Evolutionary conservation across 2,113 vertebrate species (phyloP), one percentile per base, ranked within the genome.

Genomic region (Dermatemys mawii): DNA sequence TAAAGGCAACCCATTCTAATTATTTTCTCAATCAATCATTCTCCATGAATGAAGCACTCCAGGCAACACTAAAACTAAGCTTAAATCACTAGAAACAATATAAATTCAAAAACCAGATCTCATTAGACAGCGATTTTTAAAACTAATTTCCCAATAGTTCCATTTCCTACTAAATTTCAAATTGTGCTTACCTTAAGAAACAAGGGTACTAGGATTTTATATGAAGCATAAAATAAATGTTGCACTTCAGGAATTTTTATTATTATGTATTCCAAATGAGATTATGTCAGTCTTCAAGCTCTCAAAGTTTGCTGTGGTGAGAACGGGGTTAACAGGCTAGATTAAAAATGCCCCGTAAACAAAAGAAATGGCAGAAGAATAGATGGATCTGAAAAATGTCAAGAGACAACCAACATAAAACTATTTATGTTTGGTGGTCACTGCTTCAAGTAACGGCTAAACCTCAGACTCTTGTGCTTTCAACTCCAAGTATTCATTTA

Each of bases 71-170:
- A 96, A 97, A 98, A 96, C 75, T 96, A 95, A 12, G 14, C 95
- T 97, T 98, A 97, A 70, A 98, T 98, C 97, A 97, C 91, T 93
- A 89, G 96, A 97, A 98, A 98, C 89, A 97, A 83, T 81, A 97
- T 93, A 95, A 94, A 90, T 95, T 97, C 97, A 96, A 97, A 96
- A 96, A 29, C 70, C 91, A 86, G 81, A 96, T 94, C 95, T 63
- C 96, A 96, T 97, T 97, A 97, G 94, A 91, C 86, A 87, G 44
- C 63, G 95, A 95, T 96, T 95, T 97, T 91, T 87, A 92, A 87
- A 95, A 86, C 93, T 97, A 85, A 95, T 97, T 97, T 98, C 49
- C 91, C 91, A 95, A 80, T 95, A 96, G 91, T 97, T 97, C 94
- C 67, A 94, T 97, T 97, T 97, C 85, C 90, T 84, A 84, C 73